Base-by-base conservation (phyloP, 2,113 vertebrate species). In the Tringa solitaria region DNA sequence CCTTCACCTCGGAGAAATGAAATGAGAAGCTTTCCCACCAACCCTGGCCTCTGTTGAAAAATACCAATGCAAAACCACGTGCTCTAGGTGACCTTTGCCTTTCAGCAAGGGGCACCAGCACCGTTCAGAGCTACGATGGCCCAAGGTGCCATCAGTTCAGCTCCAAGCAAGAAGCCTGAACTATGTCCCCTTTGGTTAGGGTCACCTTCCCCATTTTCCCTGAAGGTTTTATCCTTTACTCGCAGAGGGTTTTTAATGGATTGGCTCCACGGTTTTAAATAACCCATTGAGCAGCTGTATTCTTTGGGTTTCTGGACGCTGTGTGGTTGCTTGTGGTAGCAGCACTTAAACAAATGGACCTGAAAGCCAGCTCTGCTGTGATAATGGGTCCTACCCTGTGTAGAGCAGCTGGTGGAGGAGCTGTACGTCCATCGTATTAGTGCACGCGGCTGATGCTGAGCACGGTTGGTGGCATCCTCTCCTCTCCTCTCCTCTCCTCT, bases 291-390 rank as follows among this genome's bases (percentile, higher is more conserved):
- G 33, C 81, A 57, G 46, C 86, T 73, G 7, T 46, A 12, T 88
- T 86, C 73, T 67, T 64, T 2, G 65, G 33, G 14, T 68, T 81
- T 39, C 68, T 84, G 80, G 48, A 17, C 45, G 82, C 57, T 53
- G 33, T 32, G 50, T 50, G 78, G 81, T 69, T 65, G 59, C 72
- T 86, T 39, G 8, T 85, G 72, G 89, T 30, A 50, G 89, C 68
- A 94, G 89, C 95, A 94, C 89, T 96, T 94, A 91, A 86, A 92
- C 86, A 95, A 92, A 96, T 92, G 89, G 87, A 17, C n/a, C 76
- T 84, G 89, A 90, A 90, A 75, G 86, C 7, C 92, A 84, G 69
- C 56, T 94, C 70, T 53, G 89, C 67, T 54, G 50, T 8, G 2
- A 41, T 95, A 86, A 93, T 94, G 91, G 89, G 30, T 82, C 9